Evolutionary conservation across 2,113 vertebrate genomes (phyloP).

Genomic region (Colinus virginianus): DNA sequence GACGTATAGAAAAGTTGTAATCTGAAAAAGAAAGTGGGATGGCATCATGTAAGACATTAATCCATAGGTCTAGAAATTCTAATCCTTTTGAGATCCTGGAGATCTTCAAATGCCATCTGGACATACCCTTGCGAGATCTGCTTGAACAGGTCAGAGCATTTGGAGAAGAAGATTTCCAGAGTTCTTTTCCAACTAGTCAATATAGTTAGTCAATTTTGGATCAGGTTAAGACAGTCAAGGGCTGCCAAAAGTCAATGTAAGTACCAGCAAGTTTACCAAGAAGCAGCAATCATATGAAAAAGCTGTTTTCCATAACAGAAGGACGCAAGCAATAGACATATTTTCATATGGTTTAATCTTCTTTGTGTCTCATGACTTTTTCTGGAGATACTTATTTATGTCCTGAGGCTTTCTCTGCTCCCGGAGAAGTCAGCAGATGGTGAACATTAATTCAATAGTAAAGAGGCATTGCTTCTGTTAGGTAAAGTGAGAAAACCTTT

Average conservation of each 20-base stretch:
- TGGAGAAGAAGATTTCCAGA: not conserved
- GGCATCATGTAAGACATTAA: not conserved
- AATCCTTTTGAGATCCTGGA: not conserved
- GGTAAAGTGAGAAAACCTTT: not conserved
- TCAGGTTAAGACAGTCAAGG: not conserved
- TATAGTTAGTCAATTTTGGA: not conserved
- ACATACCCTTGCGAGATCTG: not conserved
- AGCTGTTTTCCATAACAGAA: not conserved
- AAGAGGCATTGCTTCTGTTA: not conserved
- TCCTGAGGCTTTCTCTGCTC: not conserved
- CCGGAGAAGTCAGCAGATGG: not conserved
- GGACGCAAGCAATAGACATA: fast-evolving
- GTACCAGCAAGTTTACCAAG: not conserved
- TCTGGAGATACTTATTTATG: not conserved
- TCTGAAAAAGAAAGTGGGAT: not conserved
- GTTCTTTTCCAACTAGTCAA: not conserved
- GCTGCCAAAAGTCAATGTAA: not conserved
- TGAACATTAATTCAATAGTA: not conserved
- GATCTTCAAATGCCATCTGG: not conserved
- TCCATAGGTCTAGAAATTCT: not conserved
- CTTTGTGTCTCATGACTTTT: not conserved
- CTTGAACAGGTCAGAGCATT: not conserved
- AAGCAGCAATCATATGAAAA: not conserved
- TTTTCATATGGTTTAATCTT: not conserved
- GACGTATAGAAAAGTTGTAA: not conserved